Evolutionary conservation across 2,113 vertebrate species (phyloP).

Genomic region (Stigmatopora nigra): DNA sequence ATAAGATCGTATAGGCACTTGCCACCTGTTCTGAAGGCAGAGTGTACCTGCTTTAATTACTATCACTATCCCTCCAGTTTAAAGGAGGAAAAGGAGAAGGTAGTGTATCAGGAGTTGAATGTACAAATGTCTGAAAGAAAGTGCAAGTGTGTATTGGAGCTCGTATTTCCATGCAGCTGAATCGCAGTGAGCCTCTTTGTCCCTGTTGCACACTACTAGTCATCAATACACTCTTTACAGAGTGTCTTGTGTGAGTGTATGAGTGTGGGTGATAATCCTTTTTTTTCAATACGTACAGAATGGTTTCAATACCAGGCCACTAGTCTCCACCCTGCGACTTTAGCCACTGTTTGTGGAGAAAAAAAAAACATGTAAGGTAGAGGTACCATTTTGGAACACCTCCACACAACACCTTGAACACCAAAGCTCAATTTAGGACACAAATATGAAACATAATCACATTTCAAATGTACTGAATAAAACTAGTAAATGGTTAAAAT

Average conservation of each 20-base stretch:
- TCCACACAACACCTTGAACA: conserved; percentile 4
- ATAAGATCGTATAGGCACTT: background rate
- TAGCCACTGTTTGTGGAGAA: background rate
- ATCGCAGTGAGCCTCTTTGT: conserved; percentile 26
- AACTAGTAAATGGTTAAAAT: no score
- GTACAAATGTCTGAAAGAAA: conserved; percentile 10
- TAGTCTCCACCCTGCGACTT: background rate
- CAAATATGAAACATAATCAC: conserved; percentile 1
- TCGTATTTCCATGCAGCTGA: conserved; percentile 40
- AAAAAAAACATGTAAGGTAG: background rate
- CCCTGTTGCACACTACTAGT: conserved; percentile 25
- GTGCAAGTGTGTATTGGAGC: conserved; percentile 1
- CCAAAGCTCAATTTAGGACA: background rate
- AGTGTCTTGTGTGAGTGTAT: conserved; percentile 10
- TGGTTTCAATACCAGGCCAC: background rate
- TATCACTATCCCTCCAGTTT: conserved; percentile 1
- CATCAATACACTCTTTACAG: conserved; percentile 27
- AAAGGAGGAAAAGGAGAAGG: background rate
- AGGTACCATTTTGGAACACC: background rate
- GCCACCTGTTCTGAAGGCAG: no score
- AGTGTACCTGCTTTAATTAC: background rate
- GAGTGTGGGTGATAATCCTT: conserved; percentile 29
- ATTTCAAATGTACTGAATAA: background rate
- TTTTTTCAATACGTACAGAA: conserved; percentile 23
- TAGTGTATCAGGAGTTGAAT: conserved; percentile 14